Evolutionary conservation across 2,888 invertebrate species (phyloP).

Genomic region (Phyto melanocephala): DNA sequence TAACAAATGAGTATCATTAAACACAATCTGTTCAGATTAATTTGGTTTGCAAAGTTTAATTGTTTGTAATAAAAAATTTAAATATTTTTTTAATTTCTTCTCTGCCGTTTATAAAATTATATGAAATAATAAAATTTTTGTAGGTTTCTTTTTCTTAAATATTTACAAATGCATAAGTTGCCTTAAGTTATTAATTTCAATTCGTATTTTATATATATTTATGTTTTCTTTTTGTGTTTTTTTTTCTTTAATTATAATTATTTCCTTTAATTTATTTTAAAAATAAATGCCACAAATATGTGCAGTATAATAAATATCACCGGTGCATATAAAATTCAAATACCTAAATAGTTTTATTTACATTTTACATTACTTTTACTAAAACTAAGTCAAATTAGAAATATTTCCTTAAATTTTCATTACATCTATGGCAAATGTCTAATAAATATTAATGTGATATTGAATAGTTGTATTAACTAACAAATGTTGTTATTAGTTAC

Average conservation of each 20-base stretch:
- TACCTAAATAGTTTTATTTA: constrained; percentile 18
- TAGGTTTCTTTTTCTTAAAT: not conserved
- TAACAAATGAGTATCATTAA: too few relatives aligned
- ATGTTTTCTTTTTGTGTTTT: constrained; percentile 16
- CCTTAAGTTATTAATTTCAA: not conserved
- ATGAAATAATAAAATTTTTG: not conserved
- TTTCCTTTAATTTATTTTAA: constrained; percentile 28
- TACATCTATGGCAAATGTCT: too few relatives aligned
- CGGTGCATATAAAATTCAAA: constrained; percentile 56
- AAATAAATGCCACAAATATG: constrained; percentile 65
- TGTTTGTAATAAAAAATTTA: too few relatives aligned
- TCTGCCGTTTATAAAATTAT: constrained; percentile 1
- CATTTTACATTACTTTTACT: constrained; percentile 9
- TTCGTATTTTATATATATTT: constrained; percentile 1
- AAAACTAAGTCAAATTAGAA: not conserved
- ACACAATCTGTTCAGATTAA: too few relatives aligned
- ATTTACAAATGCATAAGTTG: constrained; percentile 8
- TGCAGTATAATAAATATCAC: constrained; percentile 64
- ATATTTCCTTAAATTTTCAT: not conserved
- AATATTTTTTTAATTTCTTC: not conserved
- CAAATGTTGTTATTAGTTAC: not conserved
- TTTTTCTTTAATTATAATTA: not conserved
- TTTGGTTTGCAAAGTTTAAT: too few relatives aligned
- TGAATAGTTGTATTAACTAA: constrained; percentile 18
- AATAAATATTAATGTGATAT: not conserved